Conservation (phyloP, 2,888 invertebrate genomes). For the Eilema depressum region DNA sequence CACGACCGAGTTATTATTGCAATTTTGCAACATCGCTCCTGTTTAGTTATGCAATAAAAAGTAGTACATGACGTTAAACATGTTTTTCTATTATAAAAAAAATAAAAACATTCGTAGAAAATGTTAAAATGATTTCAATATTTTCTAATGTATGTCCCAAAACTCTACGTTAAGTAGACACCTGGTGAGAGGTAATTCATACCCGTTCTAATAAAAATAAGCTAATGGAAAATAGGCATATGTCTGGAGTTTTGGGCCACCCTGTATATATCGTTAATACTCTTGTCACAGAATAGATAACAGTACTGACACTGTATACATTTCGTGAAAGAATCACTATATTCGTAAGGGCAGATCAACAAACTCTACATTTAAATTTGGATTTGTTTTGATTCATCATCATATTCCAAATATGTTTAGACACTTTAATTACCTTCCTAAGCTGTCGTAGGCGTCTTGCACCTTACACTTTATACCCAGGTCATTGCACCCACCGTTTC, state of each 20-base stretch:
- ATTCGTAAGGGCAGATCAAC: not conserved
- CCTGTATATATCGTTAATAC: not conserved
- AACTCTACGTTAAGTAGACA: not conserved
- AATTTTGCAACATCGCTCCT: slow-evolving; percentile 61
- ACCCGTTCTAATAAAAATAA: too few relatives aligned
- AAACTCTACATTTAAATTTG: slow-evolving; percentile 11
- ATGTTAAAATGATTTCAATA: not conserved
- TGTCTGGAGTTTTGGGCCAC: not conserved
- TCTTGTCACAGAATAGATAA: not conserved
- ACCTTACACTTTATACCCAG: slow-evolving; percentile 44
- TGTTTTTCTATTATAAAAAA: slow-evolving; percentile 27
- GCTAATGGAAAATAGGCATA: too few relatives aligned
- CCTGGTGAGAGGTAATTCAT: too few relatives aligned
- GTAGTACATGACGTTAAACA: slow-evolving; percentile 58
- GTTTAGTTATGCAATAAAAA: slow-evolving; percentile 72
- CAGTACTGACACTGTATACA: not conserved
- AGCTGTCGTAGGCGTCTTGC: slow-evolving; percentile 35
- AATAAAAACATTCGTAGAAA: not conserved
- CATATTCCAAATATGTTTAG: slow-evolving; percentile 52
- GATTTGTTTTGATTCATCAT: slow-evolving; percentile 54
- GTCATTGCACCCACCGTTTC: slow-evolving; percentile 60
- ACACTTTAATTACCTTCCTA: slow-evolving; percentile 37
- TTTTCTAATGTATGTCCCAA: not conserved
- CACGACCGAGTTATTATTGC: slow-evolving; percentile 76
- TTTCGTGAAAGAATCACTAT: not conserved